A percentile compares a stretch with the other conserved stretches of the same genome.
These are phyloP conservation scores for Synergus umbraculus DNA, from an alignment of 2,888 invertebrate genomes.

Conservation along the genomic window DNA sequence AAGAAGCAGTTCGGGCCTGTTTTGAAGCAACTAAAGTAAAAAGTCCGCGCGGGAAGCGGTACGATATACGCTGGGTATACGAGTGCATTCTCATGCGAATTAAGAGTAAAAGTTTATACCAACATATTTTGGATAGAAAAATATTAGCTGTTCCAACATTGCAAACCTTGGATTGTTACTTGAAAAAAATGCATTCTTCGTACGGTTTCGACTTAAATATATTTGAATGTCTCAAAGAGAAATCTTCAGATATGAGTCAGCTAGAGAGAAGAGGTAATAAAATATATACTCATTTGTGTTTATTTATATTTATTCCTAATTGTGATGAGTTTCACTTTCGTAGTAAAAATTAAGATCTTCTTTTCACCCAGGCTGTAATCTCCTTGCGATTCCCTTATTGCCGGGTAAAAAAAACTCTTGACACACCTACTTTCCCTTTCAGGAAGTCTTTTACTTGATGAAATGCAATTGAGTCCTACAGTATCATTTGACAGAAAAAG, in stretches of 20 bases:
- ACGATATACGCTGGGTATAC: slow-evolving; percentile 47
- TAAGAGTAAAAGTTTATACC: slow-evolving; percentile 51
- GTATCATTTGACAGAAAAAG: too few species aligned
- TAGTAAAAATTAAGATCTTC: too few species aligned
- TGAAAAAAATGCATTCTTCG: slow-evolving; percentile 49
- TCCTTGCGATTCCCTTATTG: too few species aligned
- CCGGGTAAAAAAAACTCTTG: too few species aligned
- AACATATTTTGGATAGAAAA: slow-evolving; percentile 46
- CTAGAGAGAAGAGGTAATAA: background rate
- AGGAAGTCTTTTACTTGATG: too few species aligned
- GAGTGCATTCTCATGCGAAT: slow-evolving; percentile 52
- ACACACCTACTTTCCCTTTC: too few species aligned
- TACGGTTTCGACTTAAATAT: slow-evolving; percentile 53
- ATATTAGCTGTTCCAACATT: slow-evolving; percentile 52
- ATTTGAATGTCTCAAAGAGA: slow-evolving; percentile 52
- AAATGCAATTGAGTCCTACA: too few species aligned
- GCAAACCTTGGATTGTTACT: slow-evolving; percentile 51
- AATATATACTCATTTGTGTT: too few species aligned
- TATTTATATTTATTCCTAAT: too few species aligned
- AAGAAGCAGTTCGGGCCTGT: slow-evolving; percentile 36
- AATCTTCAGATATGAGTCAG: slow-evolving; percentile 37
- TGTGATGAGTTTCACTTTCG: too few species aligned
- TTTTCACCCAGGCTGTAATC: too few species aligned
- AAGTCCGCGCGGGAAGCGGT: slow-evolving; percentile 39
- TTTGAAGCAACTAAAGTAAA: slow-evolving; percentile 37